Conservation (phyloP, 2,113 vertebrate species). For the Python bivittatus region DNA sequence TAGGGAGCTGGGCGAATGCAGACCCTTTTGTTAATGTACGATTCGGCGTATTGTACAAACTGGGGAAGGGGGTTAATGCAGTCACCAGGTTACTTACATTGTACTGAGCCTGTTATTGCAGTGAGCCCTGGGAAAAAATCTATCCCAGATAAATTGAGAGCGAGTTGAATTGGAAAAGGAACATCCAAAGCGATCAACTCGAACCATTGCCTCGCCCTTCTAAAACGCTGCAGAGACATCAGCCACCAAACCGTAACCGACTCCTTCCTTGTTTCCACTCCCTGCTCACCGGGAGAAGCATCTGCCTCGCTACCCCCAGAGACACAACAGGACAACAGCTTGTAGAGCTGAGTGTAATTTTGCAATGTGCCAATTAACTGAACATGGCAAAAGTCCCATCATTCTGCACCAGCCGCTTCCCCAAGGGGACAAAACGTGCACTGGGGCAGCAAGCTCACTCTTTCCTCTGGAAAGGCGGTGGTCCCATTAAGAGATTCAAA, state of each 20-base stretch:
- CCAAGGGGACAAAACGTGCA: no score
- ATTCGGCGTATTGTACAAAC: not conserved
- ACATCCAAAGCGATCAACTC: no score
- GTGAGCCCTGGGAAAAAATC: not conserved
- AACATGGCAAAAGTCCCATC: not conserved
- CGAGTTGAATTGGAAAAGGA: not conserved
- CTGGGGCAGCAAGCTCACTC: no score
- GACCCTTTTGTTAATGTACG: not conserved
- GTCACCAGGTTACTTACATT: not conserved
- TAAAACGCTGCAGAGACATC: no score
- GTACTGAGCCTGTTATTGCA: not conserved
- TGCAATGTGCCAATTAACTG: not conserved
- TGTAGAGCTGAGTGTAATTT: not conserved
- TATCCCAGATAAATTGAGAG: not conserved
- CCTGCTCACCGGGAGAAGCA: not conserved
- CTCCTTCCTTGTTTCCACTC: not conserved
- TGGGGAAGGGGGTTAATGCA: not conserved
- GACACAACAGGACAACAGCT: not conserved
- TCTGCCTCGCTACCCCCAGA: not conserved
- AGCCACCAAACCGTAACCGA: not conserved
- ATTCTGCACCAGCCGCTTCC: not conserved
- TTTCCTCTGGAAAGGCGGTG: no score
- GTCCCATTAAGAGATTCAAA: not conserved
- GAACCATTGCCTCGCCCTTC: no score
- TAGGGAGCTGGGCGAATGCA: not conserved